These are phyloP conservation scores for Saguinus midas DNA, from an alignment of 2,113 vertebrate genomes.

Conservation along the genomic window DNA sequence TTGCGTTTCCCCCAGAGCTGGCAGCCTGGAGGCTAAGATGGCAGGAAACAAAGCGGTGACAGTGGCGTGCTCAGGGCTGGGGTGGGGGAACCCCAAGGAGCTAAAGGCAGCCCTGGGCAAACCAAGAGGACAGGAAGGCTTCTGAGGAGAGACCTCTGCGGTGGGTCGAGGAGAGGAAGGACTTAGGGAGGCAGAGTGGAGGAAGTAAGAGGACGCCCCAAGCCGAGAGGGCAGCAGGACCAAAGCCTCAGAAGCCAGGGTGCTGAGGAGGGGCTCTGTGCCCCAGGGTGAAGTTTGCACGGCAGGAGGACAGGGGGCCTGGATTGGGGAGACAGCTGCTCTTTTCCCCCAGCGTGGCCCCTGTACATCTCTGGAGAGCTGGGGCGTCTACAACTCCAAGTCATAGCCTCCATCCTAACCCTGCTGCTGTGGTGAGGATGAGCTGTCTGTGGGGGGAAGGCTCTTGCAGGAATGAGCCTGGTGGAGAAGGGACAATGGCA, in stretches of 20 bases:
- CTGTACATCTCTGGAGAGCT: background rate
- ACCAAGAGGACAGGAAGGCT: background rate
- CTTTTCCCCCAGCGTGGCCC: background rate
- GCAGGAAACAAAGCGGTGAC: background rate
- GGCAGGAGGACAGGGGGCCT: background rate
- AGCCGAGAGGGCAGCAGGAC: background rate
- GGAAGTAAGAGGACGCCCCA: background rate
- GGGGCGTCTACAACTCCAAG: background rate
- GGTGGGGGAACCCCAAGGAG: no score
- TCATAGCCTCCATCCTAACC: background rate
- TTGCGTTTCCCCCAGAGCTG: background rate
- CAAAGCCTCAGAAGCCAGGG: background rate
- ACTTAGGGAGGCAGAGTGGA: background rate
- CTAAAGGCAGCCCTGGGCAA: background rate
- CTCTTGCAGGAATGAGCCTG: background rate
- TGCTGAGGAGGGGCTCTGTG: background rate
- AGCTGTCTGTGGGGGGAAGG: background rate
- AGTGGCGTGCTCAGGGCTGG: background rate
- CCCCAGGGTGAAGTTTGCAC: background rate
- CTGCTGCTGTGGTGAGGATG: background rate
- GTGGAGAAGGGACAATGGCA: background rate
- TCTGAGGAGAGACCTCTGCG: background rate
- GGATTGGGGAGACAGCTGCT: background rate
- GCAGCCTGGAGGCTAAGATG: background rate
- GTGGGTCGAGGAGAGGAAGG: background rate